Evolutionary conservation across 2,797 vertebrate species (phyloP).

Genomic region (Sciaenops ocellatus): DNA sequence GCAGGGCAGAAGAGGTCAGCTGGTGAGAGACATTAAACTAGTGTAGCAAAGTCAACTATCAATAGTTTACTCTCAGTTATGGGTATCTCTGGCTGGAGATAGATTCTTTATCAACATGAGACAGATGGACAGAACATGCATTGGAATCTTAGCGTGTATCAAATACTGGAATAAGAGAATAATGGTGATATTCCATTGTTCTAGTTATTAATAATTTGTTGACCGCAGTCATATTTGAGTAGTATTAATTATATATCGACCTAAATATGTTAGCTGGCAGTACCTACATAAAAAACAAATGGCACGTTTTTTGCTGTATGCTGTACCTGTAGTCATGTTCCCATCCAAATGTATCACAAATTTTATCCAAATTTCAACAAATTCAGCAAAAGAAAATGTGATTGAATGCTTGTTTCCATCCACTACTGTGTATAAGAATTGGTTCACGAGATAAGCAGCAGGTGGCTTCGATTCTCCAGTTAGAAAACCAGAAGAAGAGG

Average conservation of each 20-base stretch:
- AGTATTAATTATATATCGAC: neutral
- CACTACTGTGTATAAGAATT: too few species aligned
- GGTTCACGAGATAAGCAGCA: too few species aligned
- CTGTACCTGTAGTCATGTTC: too few species aligned
- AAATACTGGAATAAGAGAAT: neutral
- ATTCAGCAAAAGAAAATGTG: too few species aligned
- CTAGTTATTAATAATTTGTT: neutral
- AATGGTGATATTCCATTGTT: neutral
- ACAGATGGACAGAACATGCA: neutral
- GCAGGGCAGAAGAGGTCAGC: conserved; percentile 46
- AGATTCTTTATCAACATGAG: neutral
- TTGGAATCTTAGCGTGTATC: neutral
- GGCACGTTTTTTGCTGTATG: too few species aligned
- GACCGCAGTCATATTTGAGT: neutral
- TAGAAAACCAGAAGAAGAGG: too few species aligned
- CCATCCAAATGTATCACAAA: too few species aligned
- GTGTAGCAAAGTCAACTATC: conserved; percentile 46
- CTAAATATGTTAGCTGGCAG: too few species aligned
- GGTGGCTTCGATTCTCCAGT: too few species aligned
- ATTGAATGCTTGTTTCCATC: too few species aligned
- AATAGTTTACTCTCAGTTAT: conserved; percentile 30
- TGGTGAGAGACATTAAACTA: conserved; percentile 40
- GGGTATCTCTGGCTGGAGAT: neutral
- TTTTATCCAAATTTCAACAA: too few species aligned
- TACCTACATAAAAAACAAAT: too few species aligned